These are phyloP conservation scores for Rutpela maculata DNA, from an alignment of 2,888 invertebrate genomes.

Conservation along the genomic window DNA sequence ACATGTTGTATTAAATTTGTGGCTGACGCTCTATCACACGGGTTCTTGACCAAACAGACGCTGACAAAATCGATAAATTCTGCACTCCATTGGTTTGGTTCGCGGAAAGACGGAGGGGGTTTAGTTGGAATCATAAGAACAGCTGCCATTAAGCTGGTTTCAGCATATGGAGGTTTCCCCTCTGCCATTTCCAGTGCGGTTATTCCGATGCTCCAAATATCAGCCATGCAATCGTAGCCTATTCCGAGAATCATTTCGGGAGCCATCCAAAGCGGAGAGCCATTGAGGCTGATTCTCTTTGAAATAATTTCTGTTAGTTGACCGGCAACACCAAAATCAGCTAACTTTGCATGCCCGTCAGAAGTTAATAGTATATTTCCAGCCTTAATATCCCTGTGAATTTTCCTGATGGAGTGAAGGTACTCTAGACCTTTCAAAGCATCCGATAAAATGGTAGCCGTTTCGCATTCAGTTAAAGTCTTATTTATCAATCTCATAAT, in stretches of 20 bases:
- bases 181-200: slow-evolving; percentile 99
- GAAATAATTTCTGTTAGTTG: slow-evolving; percentile 87
- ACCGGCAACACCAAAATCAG: slow-evolving; percentile 99
- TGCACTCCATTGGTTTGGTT: slow-evolving; percentile 96
- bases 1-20: slow-evolving; percentile 91
- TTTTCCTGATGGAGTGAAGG: slow-evolving; percentile 63
- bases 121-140: slow-evolving; percentile 99
- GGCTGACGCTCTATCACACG: slow-evolving; percentile 95
- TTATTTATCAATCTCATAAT: slow-evolving; percentile 98
- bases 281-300: slow-evolving; percentile 73
- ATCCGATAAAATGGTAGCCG: slow-evolving; percentile 63
- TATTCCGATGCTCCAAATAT: slow-evolving; percentile 98
- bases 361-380: slow-evolving; percentile 98
- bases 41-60: slow-evolving; percentile 92
- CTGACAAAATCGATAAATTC: slow-evolving; percentile 99
- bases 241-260: slow-evolving; percentile 99
- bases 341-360: slow-evolving; percentile 98
- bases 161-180: slow-evolving; percentile 97
- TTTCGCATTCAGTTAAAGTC: slow-evolving; percentile 62
- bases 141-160: slow-evolving; percentile 96
- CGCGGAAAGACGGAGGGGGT: slow-evolving; percentile 97
- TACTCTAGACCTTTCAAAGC: slow-evolving; percentile 64
- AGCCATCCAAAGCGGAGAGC: slow-evolving; percentile 99
- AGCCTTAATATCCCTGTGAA: slow-evolving; percentile 78
- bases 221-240: slow-evolving; percentile 99